These are phyloP conservation scores for Folsomia manolachei DNA, from an alignment of 2,888 invertebrate species.

Conservation along the genomic window DNA sequence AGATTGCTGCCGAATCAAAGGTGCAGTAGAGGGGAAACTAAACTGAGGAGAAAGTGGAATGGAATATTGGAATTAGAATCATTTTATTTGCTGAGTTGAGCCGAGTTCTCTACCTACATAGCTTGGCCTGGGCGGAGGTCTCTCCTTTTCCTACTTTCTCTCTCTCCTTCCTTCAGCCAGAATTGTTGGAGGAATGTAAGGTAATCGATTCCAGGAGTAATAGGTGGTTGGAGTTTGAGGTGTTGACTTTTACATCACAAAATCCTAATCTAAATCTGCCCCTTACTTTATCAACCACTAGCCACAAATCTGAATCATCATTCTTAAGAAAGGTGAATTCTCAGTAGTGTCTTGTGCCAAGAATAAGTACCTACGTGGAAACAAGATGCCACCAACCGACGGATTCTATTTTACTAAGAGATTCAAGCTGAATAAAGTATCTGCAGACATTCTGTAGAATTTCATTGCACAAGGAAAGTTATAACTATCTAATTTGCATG, in stretches of 20 bases:
- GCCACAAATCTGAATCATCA: not conserved
- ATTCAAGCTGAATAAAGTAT: too few relatives aligned
- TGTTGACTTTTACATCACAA: slow-evolving; percentile 18
- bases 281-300: not conserved
- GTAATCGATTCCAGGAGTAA: slow-evolving; percentile 15
- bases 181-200: too few relatives aligned
- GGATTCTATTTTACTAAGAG: too few relatives aligned
- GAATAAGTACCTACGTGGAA: too few relatives aligned
- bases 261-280: not conserved
- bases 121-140: not conserved
- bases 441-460: too few relatives aligned
- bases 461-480: too few relatives aligned
- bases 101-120: too few relatives aligned
- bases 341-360: too few relatives aligned
- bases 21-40: slow-evolving; percentile 1
- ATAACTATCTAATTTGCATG: too few relatives aligned
- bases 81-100: not conserved
- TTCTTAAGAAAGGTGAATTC: not conserved
- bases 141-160: too few relatives aligned
- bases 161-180: too few relatives aligned
- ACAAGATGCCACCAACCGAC: too few relatives aligned
- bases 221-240: not conserved
- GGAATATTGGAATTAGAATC: slow-evolving; percentile 5
- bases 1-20: slow-evolving; percentile 6
- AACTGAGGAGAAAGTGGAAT: slow-evolving; percentile 8